Base-by-base conservation (phyloP, 2,113 vertebrate species). In the Nicator chloris region DNA sequence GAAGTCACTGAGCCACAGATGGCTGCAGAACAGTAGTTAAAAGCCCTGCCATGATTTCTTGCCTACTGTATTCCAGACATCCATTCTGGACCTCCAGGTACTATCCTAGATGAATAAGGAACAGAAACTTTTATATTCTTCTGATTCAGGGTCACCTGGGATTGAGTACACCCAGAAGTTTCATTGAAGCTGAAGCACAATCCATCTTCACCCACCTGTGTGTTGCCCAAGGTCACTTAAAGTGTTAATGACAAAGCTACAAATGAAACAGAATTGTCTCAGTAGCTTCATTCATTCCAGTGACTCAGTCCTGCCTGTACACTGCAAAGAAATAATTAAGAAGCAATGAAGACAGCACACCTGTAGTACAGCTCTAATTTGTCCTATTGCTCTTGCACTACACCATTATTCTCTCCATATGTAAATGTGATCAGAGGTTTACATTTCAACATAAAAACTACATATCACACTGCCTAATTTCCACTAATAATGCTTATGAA, bases 391-490 rank as follows among this genome's bases (percentile, higher is more conserved):
- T 88, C 71, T 83, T 66, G 31, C 13, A 27, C 45, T n/a, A 72
- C 14, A 31, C 9, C 31, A 65, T 83, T 68, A 59, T 77, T 61
- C 11, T 82, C 18, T 61, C 53, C 26, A 27, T 16, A 56, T 42
- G 31, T 23, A 76, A 49, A 77, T 28, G 5, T 20, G 10, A 63
- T 83, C 47, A 63, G 47, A 83, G 7, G 8, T 70, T 83, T 70
- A 70, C 12, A 49, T 77, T 77, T 83, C 49, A 70, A 11, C 22
- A 23, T 42, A 56, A 56, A 83, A 77, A 35, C 11, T 54, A 49
- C 0, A 0, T 42, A 28, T 42, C 2, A 4, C 27, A 35, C 31
- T 23, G 31, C 22, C 47, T 47, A 3, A 54, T 54, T 80, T 66
- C 35, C 16, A 54, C 47, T 42, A 73, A 30, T 31, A 51, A 33